Percentiles rank a stretch among this genome's conserved stretches.
phyloP scores from a whole-genome alignment of 64 coral and sea anemone species.

The Acropora tenuis region DNA sequence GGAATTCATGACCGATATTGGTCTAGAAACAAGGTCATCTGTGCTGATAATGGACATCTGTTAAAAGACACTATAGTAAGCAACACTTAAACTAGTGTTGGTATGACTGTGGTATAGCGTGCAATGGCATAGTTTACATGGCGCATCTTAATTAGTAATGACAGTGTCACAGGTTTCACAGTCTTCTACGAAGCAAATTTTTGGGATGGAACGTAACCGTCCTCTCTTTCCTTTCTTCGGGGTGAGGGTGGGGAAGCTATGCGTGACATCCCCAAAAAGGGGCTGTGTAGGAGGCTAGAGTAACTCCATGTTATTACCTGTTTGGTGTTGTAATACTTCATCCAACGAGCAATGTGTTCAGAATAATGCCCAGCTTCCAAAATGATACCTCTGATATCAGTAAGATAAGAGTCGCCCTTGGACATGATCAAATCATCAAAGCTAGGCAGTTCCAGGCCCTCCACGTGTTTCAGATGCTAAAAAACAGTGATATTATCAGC shows the following conservation, averaged over 20 bases:
- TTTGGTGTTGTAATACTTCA: constrained; percentile 85
- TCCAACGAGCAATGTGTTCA: constrained; percentile 89
- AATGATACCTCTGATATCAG: constrained; percentile 57
- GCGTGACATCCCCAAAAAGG: too few species aligned
- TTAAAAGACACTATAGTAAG: not conserved
- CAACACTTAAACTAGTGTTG: too few species aligned
- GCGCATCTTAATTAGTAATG: too few species aligned
- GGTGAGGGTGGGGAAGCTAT: too few species aligned
- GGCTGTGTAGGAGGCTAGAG: too few species aligned
- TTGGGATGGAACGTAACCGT: too few species aligned
- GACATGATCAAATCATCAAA: constrained; percentile 83
- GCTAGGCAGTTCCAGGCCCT: constrained; percentile 31
- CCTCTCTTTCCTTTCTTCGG: too few species aligned
- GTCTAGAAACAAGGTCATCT: constrained; percentile 55
- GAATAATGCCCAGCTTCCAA: constrained; percentile 91
- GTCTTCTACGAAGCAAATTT: too few species aligned
- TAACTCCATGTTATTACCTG: constrained; percentile 42
- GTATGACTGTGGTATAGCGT: not conserved
- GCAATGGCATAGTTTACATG: not conserved
- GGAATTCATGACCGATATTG: constrained; percentile 63
- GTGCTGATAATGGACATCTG: constrained; percentile 64
- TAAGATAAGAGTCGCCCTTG: constrained; percentile 28
- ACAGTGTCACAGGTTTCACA: not conserved
- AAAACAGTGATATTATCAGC: not conserved
- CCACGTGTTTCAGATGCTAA: constrained; percentile 40